Conservation (phyloP, 2,113 vertebrate genomes). For the Oenanthe oenanthe region DNA sequence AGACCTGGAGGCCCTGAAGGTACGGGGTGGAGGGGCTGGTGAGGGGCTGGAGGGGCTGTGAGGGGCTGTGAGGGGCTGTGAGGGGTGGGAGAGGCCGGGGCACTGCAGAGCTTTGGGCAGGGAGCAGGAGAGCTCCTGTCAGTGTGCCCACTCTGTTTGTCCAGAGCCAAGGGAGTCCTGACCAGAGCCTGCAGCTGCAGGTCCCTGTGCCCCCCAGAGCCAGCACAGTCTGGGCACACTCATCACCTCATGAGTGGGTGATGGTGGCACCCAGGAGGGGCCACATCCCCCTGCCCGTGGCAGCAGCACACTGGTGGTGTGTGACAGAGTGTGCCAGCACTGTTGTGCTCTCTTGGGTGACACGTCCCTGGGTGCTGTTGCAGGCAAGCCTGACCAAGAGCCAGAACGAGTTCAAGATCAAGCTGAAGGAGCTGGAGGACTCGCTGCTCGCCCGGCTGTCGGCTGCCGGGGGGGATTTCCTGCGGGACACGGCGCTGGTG, state of each 20-base stretch:
- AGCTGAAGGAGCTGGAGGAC: slow-evolving; percentile 79
- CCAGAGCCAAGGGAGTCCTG: accelerated
- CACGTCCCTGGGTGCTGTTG: accelerated
- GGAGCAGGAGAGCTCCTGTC: neutral
- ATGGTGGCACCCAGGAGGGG: too few species aligned
- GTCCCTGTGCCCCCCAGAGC: accelerated
- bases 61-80: neutral
- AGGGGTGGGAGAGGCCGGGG: neutral
- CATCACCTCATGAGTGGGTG: neutral
- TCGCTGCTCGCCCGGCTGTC: slow-evolving; percentile 76
- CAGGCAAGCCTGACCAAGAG: slow-evolving; percentile 79
- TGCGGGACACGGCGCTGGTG: slow-evolving; percentile 74
- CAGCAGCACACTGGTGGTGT: neutral
- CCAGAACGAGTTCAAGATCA: slow-evolving; percentile 80
- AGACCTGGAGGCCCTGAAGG: too few species aligned
- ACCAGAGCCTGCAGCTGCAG: neutral
- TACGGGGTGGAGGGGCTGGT: too few species aligned
- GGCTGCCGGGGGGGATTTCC: slow-evolving; percentile 66
- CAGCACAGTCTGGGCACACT: accelerated
- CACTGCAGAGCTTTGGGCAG: neutral
- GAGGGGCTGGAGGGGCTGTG: too few species aligned
- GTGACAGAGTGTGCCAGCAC: neutral
- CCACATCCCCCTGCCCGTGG: neutral
- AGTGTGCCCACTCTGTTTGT: accelerated
- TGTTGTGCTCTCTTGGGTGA: neutral